A percentile compares a stretch with the other conserved stretches of the same genome.
Conservation (phyloP, 1,140 invertebrate genomes). For the Trichonephila clavipes region DNA sequence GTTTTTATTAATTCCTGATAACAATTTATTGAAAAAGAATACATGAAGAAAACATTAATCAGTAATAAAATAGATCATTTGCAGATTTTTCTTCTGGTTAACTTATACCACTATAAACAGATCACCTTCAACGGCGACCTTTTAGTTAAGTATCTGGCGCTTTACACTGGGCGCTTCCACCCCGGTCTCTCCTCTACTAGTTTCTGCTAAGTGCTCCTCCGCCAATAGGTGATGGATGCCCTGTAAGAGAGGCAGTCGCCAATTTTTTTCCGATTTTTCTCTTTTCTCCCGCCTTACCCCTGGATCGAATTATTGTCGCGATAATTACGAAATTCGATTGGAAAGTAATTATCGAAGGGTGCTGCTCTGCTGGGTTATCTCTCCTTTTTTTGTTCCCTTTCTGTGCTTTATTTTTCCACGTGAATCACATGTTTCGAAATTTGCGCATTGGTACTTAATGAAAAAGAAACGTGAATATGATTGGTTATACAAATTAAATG, state of each 20-base stretch:
- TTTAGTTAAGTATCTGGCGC: background rate
- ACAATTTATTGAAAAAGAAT: no score
- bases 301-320: constrained; percentile 39
- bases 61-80: background rate
- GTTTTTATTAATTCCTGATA: no score
- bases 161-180: background rate
- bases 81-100: background rate
- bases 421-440: background rate
- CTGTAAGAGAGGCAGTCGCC: background rate
- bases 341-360: constrained; percentile 35
- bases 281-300: background rate
- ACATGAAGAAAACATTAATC: no score
- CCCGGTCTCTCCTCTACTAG: background rate
- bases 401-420: background rate
- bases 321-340: constrained; percentile 58
- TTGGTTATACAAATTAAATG: no score
- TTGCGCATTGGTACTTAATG: background rate
- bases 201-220: background rate
- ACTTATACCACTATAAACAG: background rate
- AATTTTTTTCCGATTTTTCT: constrained; percentile 7
- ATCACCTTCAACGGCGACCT: background rate
- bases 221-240: constrained; percentile 14
- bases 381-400: background rate
- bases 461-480: no score
- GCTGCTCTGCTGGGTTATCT: background rate